Base-by-base conservation (phyloP, 1,140 invertebrate species). In the Hydropsyche tenuis region DNA sequence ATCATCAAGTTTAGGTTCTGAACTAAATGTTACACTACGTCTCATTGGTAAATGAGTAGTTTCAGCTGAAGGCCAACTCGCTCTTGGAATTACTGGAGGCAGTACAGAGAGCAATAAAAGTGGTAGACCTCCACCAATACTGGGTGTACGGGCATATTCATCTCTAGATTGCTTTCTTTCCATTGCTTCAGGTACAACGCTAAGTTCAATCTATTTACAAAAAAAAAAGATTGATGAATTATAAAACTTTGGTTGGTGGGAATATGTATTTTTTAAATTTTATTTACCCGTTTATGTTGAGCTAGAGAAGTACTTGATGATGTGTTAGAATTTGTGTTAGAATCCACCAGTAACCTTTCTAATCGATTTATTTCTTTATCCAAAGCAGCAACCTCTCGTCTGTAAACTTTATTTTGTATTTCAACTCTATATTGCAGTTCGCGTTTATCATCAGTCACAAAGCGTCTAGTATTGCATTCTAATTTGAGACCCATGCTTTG, bases 341-440 rank as follows among this genome's bases (percentile, higher is more conserved):
- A 85, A 51, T 86, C 82, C 18, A 87, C 84, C 20, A 94, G 80
- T 76, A 93, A 84, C 71, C 88, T 89, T 79, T 95, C 92, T 73
- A 96, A 83, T 72, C 91, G 88, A 18, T 86, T 86, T 43, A 96
- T 92, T 83, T 96, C 93, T 63, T 89, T 87, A 79, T 96, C 93
- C 56, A 96, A 82, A 71, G 92, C 90, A 25, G 90, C 88, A 60
- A 96, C 88, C 82, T 96, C 93, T 78, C 91, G 87, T 78, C 91
- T 92, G 81, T 95, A 96, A 1, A 95, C 94, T 77, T 91, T 89
- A 81, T 97, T 96, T 82, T 96, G 94, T 53, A 96, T 93, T 83
- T 96, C 94, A 1, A 95, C 93, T 63, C 95, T 87, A 82, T 94
- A 95, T 77, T 92, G 89, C 20, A 93, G 79, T 79, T 97, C 95